Base-by-base conservation (phyloP, 2,113 vertebrate genomes). In the Pterocles orientalis region DNA sequence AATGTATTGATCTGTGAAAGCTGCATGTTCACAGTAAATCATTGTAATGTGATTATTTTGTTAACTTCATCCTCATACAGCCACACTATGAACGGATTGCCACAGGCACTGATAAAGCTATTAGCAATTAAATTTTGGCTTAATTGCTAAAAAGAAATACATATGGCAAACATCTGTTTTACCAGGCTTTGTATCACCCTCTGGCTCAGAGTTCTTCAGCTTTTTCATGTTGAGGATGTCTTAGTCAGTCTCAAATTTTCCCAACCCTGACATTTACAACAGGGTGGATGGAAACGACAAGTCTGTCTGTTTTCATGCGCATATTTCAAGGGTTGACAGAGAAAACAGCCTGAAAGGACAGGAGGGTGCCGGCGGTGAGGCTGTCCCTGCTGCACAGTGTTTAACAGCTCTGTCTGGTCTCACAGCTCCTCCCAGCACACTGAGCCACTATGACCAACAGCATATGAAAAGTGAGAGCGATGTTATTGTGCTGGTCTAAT, bases 81-180 rank as follows among this genome's bases (percentile, higher is more conserved):
- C 61, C 73, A 71, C 61, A 69, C n/a, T 70, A 85, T 65, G 77
- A 94, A 91, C 84, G 88, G 53, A 89, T 94, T 82, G 92, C 91
- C 92, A 76, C 77, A 82, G 96, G 96, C 86, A 96, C 83, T 80
- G 91, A 95, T 94, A 92, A 96, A 94, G 82, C 65, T 78, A 94
- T 92, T 93, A 95, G 77, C 18, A 8, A 89, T 18, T 14, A 85
- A 91, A 77, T 29, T 92, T 86, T 17, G 36, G 36, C 28, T 89
- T 94, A 96, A 95, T 87, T 91, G 91, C 81, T 89, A 69, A 65
- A 89, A 75, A 92, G 65, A 94, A 94, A 90, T 54, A 65, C 65
- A 77, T 51, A 85, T 29, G 66, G 83, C 73, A 94, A 94, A 82
- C 70, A 91, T 82, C 88, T 96, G 86, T 51, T 96, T 92, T 62